A percentile compares a stretch with the other conserved stretches of the same genome.
These are phyloP conservation scores for Pammene aurita DNA, from an alignment of 2,888 invertebrate species.

Conservation along the genomic window DNA sequence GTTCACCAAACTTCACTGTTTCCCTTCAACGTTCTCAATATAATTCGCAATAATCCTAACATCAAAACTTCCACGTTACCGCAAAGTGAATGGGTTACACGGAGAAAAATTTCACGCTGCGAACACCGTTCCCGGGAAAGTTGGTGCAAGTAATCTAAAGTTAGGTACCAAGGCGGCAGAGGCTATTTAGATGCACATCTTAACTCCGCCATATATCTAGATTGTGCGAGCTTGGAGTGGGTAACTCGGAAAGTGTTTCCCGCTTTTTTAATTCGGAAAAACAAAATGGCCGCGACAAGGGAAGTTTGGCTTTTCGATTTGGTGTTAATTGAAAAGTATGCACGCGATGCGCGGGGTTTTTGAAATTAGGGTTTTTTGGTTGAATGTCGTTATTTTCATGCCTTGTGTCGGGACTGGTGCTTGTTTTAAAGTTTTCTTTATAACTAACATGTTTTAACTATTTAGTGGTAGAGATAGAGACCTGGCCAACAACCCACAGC, in stretches of 20 bases:
- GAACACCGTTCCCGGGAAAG: constrained; percentile 68
- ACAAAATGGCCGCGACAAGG: constrained; percentile 31
- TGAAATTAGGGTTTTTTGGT: constrained; percentile 7
- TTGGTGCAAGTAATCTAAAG: constrained; percentile 83
- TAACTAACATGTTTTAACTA: no score
- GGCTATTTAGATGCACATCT: constrained; percentile 84
- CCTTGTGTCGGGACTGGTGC: background rate
- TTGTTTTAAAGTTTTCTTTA: background rate
- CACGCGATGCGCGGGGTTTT: constrained; percentile 28
- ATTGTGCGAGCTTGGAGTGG: constrained; percentile 66
- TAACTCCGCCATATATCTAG: constrained; percentile 82
- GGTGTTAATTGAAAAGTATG: constrained; percentile 40
- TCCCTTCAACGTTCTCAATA: constrained; percentile 21
- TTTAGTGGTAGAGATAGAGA: no score
- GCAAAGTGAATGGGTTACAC: constrained; percentile 72
- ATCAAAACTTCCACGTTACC: constrained; percentile 71
- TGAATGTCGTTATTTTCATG: constrained; percentile 5
- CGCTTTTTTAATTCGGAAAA: constrained; percentile 42
- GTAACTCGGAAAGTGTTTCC: constrained; percentile 64
- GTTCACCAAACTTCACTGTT: constrained; percentile 5
- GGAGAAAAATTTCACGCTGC: constrained; percentile 62
- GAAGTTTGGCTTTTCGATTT: constrained; percentile 28
- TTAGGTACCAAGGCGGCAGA: constrained; percentile 79
- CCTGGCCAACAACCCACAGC: no score
- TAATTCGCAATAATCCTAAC: constrained; percentile 44